Base-by-base conservation (phyloP, 1,140 invertebrate genomes). In the Condylostylus longicornis region DNA sequence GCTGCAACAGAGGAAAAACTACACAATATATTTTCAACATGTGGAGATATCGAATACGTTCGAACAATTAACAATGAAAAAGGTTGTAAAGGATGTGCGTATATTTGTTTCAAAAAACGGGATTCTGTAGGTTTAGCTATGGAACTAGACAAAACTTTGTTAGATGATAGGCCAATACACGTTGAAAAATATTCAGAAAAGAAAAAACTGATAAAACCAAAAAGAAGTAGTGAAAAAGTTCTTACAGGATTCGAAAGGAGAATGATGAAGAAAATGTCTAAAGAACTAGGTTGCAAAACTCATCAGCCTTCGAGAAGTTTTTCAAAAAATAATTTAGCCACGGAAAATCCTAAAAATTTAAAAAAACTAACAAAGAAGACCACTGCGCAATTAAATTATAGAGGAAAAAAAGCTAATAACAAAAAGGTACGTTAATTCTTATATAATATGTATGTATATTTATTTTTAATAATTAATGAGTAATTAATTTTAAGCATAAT, bases 21-120 rank as follows among this genome's bases (percentile, higher is more conserved):
- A 17, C 48, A 48, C 3, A 52, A 61, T 29, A 53, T 54, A 12
- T 61, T 61, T 37, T 53, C 50, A 7, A 53, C 48, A 27, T 58
- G 58, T 28, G 58, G 58, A 4, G 57, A 55, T 25, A 57, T 61
- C 17, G 53, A 61, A 8, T 58, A 58, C 19, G 50, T 59, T 7
- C 48, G 58, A 3, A 58, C 52, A 23, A 35, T 61, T 2, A 50
- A 51, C 15, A 44, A 46, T 9, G 49, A 49, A 2, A 54, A 56
- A 33, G 57, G 57, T 13, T 60, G 57, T 41, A 57, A 55, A 15
- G 58, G 58, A 5, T 47, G 55, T 1, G 57, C 53, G 0, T 61
- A 52, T 37, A 53, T 61, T 10, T 53, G 55, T 18, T 61, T 58
- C 36, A 47, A 57, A 23, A 40, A 48, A 10, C 35, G 53, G 1